These are phyloP conservation scores for Lobophora halterata DNA, from an alignment of 2,888 invertebrate genomes.

Conservation along the genomic window DNA sequence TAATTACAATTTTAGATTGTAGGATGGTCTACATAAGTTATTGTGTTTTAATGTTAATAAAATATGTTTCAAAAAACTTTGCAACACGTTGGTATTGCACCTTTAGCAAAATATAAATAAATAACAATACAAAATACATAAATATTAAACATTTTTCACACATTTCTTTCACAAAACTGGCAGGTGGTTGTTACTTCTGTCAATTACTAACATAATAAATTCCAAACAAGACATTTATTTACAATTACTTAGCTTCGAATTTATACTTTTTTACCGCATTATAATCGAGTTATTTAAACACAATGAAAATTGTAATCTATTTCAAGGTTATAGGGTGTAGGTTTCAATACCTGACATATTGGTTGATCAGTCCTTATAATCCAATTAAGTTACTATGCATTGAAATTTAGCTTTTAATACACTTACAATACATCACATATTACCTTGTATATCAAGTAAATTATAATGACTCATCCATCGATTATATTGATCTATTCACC, in stretches of 20 bases:
- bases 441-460: constrained; percentile 4
- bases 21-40: too few relatives aligned
- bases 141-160: constrained; percentile 17
- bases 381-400: background rate
- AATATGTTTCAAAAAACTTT: too few relatives aligned
- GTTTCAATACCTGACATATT: constrained; percentile 7
- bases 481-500: constrained; percentile 3
- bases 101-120: too few relatives aligned
- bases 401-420: constrained; percentile 4
- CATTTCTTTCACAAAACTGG: constrained; percentile 10
- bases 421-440: constrained; percentile 1
- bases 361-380: constrained; percentile 1
- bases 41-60: too few relatives aligned
- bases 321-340: constrained; percentile 4
- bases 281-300: constrained; percentile 15
- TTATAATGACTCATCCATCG: background rate
- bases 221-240: constrained; percentile 10
- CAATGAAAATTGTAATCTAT: constrained; percentile 11
- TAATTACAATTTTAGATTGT: too few relatives aligned
- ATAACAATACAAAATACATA: constrained; percentile 9
- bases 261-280: constrained; percentile 11
- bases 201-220: constrained; percentile 22
- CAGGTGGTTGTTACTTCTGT: constrained; percentile 20
- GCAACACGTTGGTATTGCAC: too few relatives aligned
- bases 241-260: constrained; percentile 22